Conservation (phyloP, 92 coral and sea anemone genomes). For the Actinostola sp. region DNA sequence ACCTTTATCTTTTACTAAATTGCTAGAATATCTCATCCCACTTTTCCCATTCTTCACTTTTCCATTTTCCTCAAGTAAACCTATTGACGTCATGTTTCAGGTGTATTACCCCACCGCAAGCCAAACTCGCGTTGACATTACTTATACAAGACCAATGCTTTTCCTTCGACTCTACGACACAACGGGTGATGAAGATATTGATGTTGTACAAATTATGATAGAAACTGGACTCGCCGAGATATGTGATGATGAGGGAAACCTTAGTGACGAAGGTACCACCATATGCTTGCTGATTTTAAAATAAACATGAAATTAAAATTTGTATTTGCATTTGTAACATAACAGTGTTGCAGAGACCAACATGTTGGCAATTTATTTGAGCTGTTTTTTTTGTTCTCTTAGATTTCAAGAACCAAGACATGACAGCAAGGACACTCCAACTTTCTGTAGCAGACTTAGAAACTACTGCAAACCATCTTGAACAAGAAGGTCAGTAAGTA, state of each 20-base stretch:
- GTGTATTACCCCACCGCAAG: constrained; percentile 38
- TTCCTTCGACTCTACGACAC: constrained; percentile 79
- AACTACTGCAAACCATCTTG: constrained; percentile 23
- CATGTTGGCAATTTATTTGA: neutral
- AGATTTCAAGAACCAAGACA: neutral
- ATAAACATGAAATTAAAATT: no score
- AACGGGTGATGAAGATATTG: constrained; percentile 83
- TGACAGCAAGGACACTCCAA: constrained; percentile 9
- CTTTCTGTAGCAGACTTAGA: constrained; percentile 45
- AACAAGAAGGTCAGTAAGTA: constrained; percentile 25
- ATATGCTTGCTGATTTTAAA: no score
- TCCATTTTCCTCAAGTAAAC: neutral
- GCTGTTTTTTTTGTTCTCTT: no score
- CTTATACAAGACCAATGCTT: constrained; percentile 68
- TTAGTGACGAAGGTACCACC: neutral
- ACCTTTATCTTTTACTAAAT: no score
- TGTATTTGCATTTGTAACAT: neutral
- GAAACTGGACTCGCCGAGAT: constrained; percentile 73
- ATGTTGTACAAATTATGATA: constrained; percentile 72
- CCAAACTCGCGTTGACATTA: constrained; percentile 43
- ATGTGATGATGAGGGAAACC: constrained; percentile 19
- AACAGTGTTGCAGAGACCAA: neutral
- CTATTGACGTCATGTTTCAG: constrained; percentile 1
- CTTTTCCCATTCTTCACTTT: neutral
- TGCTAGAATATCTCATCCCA: no score